Evolutionary conservation across 2,797 vertebrate genomes (phyloP), one percentile per base, ranked within the genome.

Genomic region (Rhinella marina): DNA sequence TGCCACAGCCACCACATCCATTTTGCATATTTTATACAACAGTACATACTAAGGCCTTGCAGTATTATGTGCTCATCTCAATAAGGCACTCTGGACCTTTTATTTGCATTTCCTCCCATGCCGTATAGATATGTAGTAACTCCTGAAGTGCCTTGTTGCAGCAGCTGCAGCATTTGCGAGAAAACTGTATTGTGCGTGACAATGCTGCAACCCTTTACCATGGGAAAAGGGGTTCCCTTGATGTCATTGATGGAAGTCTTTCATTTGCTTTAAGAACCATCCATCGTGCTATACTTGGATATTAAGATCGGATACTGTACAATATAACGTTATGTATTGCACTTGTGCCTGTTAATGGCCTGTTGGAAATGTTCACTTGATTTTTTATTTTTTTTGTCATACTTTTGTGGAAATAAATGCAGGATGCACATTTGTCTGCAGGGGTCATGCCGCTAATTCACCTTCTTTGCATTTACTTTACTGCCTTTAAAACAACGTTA

Each of bases 141-240:
- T 89, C 88, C 81, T 82, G 79, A 89, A 89, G 88, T 89, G 88
- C 88, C 88, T 89, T 89, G 77, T 84, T 89, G 88, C 75, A 82
- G 68, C 41, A 78, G 16, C 5, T 70, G 86, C 75, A 88, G 81
- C 72, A 61, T 32, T 83, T 48, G 32, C 70, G 41, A 57, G 29
- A 72, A 32, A 41, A n/a, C 59, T 29, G 41, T 85, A 41, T 81
- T 52, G 32, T 57, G 59, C n/a, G 25, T 64, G 57, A 78, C 61
- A 82, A 78, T 82, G 88, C 72, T 83, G 83, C 75, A 72, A 64
- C 66, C n/a, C 81, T n/a, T 82, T 64, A 82, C 27, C 57, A 29
- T 27, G 56, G 19, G 62, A 17, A 54, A 54, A 77, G 75, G n/a
- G 70, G 50, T 29, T 79, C 82, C 61, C 32, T 82, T 61, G 27